Conservation (phyloP, 1,140 invertebrate species). For the Lucilia sericata region DNA sequence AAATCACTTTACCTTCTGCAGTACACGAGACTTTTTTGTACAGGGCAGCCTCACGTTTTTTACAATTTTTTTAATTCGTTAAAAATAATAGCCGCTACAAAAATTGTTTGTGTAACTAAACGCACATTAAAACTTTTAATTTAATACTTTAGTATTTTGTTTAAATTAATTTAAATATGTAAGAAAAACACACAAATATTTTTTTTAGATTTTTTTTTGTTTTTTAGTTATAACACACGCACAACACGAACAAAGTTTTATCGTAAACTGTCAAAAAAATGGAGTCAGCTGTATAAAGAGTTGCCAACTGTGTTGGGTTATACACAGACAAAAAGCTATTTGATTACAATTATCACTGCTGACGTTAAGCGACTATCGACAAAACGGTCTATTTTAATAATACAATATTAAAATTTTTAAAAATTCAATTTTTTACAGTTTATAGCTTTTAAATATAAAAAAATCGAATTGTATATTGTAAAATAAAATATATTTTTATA, state of each 20-base stretch:
- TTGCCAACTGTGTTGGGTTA: neutral
- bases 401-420: no score
- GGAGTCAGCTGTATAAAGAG: neutral
- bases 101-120: neutral
- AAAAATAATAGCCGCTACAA: neutral
- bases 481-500: no score
- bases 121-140: neutral
- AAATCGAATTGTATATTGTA: no score
- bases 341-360: no score
- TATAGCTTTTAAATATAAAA: no score
- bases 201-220: neutral
- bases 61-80: neutral
- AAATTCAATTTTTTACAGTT: no score
- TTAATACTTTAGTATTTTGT: slow-evolving; percentile 8
- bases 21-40: neutral
- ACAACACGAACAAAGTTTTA: neutral
- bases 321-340: no score
- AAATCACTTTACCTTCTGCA: neutral
- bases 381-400: no score
- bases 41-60: neutral
- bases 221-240: neutral
- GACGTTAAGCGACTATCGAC: no score
- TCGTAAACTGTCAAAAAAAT: slow-evolving; percentile 18
- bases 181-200: neutral
- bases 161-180: neutral